phyloP scores from a whole-genome alignment of 2,113 vertebrate genomes.

The Bubo blakistoni region DNA sequence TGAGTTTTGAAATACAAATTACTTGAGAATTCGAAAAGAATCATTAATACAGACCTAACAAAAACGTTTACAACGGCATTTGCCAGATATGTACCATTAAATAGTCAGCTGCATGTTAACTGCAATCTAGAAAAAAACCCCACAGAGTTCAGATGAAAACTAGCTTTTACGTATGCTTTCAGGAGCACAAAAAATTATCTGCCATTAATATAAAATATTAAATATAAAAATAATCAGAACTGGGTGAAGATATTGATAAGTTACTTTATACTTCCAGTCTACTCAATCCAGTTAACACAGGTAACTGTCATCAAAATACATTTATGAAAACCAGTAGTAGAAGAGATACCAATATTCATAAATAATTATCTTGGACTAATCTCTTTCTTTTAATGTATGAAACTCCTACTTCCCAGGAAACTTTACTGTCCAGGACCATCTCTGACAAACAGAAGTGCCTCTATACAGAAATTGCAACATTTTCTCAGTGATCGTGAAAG shows the following conservation, averaged over 20 bases:
- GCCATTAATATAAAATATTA: not conserved
- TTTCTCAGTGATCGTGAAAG: not conserved
- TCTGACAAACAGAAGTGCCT: not conserved
- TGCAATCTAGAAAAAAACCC: not conserved
- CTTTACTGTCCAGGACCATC: not conserved
- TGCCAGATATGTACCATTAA: not conserved
- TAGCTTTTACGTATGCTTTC: not conserved
- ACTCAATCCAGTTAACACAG: not conserved
- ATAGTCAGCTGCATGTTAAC: not conserved
- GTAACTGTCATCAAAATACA: not conserved
- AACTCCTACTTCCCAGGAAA: not conserved
- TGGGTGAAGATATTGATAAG: not conserved
- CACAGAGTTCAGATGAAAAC: not conserved
- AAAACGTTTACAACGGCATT: not conserved
- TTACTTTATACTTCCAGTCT: not conserved
- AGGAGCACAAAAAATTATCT: not conserved
- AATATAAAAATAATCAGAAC: not conserved
- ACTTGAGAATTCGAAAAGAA: not conserved
- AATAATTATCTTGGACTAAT: not conserved
- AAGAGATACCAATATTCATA: not conserved
- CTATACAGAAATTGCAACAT: rapidly evolving
- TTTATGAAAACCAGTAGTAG: not conserved
- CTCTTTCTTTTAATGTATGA: not conserved
- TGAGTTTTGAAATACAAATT: not conserved
- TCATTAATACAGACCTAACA: not conserved